Evolutionary conservation across 1,140 invertebrate genomes (phyloP).

Genomic region (Drosophila murphyi): DNA sequence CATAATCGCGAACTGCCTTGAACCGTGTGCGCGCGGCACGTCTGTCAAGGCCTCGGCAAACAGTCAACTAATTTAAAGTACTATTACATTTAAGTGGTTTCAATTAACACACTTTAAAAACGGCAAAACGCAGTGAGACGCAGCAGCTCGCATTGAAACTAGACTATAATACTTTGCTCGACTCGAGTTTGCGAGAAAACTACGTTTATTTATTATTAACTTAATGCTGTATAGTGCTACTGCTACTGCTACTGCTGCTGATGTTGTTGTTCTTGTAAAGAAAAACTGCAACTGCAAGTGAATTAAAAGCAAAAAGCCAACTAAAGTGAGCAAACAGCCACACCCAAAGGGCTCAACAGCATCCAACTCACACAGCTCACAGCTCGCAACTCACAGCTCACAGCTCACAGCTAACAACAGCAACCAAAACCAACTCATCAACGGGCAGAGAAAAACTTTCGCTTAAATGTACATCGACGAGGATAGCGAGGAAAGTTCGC

Average conservation of each 20-base stretch:
- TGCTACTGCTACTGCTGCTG: conserved; percentile 5
- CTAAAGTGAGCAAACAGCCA: conserved; percentile 58
- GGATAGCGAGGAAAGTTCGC: conserved; percentile 84
- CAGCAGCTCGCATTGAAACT: conserved; percentile 6
- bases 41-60: conserved; percentile 38
- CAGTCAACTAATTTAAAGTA: conserved; percentile 80
- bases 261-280: conserved; percentile 37
- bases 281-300: conserved; percentile 75
- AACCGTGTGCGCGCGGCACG: neutral
- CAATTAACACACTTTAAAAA: conserved; percentile 75
- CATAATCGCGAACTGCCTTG: conserved; percentile 39
- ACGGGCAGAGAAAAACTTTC: conserved; percentile 65
- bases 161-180: neutral
- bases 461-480: conserved; percentile 84
- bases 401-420: conserved; percentile 5
- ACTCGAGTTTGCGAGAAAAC: conserved; percentile 53
- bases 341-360: conserved; percentile 19
- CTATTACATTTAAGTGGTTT: conserved; percentile 80
- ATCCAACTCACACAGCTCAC: conserved; percentile 6
- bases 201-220: conserved; percentile 72
- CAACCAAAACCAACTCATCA: conserved; percentile 40
- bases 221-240: conserved; percentile 62
- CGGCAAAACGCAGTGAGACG: conserved; percentile 12
- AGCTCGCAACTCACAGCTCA: conserved; percentile 7
- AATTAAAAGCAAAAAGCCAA: conserved; percentile 72